phyloP scores from a whole-genome alignment of 2,888 invertebrate genomes.

The Seira sanloemensis region DNA sequence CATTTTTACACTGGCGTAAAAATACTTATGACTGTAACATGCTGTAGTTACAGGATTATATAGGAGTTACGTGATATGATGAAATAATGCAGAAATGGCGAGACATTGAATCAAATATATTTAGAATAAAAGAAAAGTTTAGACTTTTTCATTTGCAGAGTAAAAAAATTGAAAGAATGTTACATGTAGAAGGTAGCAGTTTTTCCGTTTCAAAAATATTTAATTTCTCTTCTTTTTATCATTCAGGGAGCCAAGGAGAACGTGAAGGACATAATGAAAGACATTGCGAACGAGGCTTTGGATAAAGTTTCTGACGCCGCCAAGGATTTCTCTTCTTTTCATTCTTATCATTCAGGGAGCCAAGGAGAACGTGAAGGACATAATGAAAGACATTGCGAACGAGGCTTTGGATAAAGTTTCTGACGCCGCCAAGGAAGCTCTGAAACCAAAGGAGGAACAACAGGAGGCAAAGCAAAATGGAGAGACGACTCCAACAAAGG shows the following conservation, averaged over 20 bases:
- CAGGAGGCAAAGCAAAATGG: constrained; percentile 29
- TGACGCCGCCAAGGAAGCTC: constrained; percentile 68
- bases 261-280: constrained; percentile 71
- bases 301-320: constrained; percentile 69
- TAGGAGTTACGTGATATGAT: too few relatives aligned
- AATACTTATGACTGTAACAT: too few relatives aligned
- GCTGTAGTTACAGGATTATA: too few relatives aligned
- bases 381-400: constrained; percentile 68
- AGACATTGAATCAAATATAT: constrained; percentile 2
- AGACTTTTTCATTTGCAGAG: not conserved
- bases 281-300: constrained; percentile 65
- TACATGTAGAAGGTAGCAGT: too few relatives aligned
- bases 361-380: constrained; percentile 71
- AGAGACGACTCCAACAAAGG: constrained; percentile 62
- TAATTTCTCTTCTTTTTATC: constrained; percentile 24
- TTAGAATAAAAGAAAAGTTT: constrained; percentile 36
- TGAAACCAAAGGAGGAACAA: constrained; percentile 52
- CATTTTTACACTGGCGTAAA: not conserved
- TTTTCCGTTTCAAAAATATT: constrained; percentile 11
- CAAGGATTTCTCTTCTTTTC: too few relatives aligned
- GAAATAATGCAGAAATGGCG: not conserved
- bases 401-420: constrained; percentile 67
- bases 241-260: constrained; percentile 70
- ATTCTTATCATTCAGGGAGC: too few relatives aligned
- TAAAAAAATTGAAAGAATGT: not conserved